Evolutionary conservation across 2,888 invertebrate species (phyloP).

Genomic region (Galerucella calmariensis): DNA sequence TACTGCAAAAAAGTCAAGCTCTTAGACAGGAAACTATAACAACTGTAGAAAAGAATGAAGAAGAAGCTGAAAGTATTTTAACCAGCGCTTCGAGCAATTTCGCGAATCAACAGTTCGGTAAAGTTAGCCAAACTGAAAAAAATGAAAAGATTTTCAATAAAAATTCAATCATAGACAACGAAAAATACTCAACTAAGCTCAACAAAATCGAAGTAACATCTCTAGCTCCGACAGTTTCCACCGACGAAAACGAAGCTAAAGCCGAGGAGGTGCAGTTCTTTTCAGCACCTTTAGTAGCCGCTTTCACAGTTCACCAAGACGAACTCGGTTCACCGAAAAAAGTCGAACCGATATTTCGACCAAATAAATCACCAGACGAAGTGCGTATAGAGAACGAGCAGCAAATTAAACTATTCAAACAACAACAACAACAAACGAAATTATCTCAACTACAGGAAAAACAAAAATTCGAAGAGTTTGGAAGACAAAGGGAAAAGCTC

Average conservation of each 20-base stretch:
- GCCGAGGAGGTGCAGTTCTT: conserved; percentile 82
- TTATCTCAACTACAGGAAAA: conserved; percentile 45
- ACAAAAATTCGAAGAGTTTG: conserved; percentile 44
- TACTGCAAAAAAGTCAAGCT: conserved; percentile 58
- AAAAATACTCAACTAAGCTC: conserved; percentile 31
- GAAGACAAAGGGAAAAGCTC: conserved; percentile 34
- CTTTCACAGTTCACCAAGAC: conserved; percentile 88
- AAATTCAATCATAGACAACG: conserved; percentile 33
- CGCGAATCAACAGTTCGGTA: conserved; percentile 36
- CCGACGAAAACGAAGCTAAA: conserved; percentile 73
- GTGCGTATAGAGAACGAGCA: conserved; percentile 25
- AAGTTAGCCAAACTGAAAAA: conserved; percentile 38
- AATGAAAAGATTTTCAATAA: conserved; percentile 11
- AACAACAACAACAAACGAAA: conserved; percentile 35
- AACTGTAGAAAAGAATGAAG: conserved; percentile 47
- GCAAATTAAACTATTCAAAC: conserved; percentile 23
- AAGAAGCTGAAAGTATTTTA: conserved; percentile 56
- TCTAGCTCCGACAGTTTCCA: conserved; percentile 72
- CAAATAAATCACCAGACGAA: conserved; percentile 47
- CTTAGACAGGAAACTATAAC: conserved; percentile 56
- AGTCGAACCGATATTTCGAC: conserved; percentile 78
- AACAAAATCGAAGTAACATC: conserved; percentile 49
- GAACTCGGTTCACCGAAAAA: conserved; percentile 81
- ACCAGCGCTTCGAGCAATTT: conserved; percentile 58
- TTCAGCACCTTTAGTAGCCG: conserved; percentile 83